Conservation (phyloP, 2,797 vertebrate species). For the Rhodeus uyekii region DNA sequence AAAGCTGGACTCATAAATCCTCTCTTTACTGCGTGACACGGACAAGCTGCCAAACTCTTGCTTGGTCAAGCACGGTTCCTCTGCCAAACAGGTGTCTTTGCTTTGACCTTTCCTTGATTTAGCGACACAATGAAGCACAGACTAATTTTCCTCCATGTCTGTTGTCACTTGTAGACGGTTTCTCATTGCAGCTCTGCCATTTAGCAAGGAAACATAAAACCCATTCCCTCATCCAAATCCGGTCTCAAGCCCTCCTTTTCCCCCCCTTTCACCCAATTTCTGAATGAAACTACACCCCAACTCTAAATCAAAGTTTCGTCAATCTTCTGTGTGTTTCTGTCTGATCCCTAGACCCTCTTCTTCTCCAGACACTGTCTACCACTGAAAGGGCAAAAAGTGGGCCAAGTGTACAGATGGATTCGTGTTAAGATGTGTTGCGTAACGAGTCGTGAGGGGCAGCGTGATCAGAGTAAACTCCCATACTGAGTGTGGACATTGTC, state of each 20-base stretch:
- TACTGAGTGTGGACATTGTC: background rate
- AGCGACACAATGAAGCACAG: background rate
- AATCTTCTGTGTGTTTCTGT: background rate
- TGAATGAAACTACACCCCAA: background rate
- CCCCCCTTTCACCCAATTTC: background rate
- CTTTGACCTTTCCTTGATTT: background rate
- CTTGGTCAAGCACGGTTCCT: slow-evolving; percentile 14
- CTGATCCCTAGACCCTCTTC: background rate
- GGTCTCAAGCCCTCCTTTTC: background rate
- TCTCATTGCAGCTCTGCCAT: background rate
- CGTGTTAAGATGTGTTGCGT: slow-evolving; percentile 3
- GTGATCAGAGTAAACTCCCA: background rate
- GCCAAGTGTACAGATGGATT: background rate
- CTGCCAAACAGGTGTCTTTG: background rate
- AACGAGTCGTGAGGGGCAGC: background rate
- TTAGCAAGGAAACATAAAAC: slow-evolving; percentile 20
- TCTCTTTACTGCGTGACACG: background rate
- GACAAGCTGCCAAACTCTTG: slow-evolving; percentile 22
- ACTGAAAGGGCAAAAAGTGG: background rate
- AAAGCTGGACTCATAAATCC: slow-evolving; percentile 16
- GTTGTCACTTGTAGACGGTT: slow-evolving; percentile 7
- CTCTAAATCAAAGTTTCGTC: background rate
- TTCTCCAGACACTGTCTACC: background rate
- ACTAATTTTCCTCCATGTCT: background rate
- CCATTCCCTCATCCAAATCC: background rate